phyloP scores from a whole-genome alignment of 1,140 invertebrate species.

The Calephelis nemesis region DNA sequence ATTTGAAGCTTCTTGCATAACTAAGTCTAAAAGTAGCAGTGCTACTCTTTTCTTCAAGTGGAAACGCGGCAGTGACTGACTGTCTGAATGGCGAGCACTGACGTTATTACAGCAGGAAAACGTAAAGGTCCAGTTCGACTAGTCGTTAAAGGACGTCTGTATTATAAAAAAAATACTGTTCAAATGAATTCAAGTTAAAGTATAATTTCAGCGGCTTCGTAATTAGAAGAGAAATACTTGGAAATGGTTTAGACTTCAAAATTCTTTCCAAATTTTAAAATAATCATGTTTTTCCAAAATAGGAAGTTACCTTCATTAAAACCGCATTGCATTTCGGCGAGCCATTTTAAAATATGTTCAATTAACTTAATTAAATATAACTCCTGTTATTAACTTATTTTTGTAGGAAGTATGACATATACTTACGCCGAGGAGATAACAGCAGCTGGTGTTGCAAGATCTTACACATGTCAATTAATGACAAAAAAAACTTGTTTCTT shows the following conservation, averaged over 20 bases:
- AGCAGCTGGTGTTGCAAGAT: not conserved
- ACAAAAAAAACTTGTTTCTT: too few species aligned
- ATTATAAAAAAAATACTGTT: too few species aligned
- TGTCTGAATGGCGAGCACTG: too few species aligned
- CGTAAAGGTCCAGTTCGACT: too few species aligned
- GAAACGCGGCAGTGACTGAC: too few species aligned
- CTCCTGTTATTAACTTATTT: not conserved
- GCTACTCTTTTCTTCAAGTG: too few species aligned
- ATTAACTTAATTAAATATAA: constrained; percentile 2
- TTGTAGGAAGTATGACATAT: not conserved
- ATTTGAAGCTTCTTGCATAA: too few species aligned
- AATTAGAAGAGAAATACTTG: constrained; percentile 1
- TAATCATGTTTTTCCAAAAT: not conserved
- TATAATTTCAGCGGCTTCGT: not conserved
- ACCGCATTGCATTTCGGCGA: constrained; percentile 8
- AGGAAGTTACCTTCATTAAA: constrained; percentile 3
- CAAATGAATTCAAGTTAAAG: too few species aligned
- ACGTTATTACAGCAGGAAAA: too few species aligned
- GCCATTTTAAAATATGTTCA: not conserved
- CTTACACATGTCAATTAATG: too few species aligned
- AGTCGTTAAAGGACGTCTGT: too few species aligned
- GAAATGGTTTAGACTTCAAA: constrained; percentile 6
- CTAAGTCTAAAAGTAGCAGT: too few species aligned
- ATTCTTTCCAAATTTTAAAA: not conserved
- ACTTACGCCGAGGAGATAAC: not conserved